phyloP scores from a whole-genome alignment of 2,113 vertebrate genomes.

The Nibea coibor region DNA sequence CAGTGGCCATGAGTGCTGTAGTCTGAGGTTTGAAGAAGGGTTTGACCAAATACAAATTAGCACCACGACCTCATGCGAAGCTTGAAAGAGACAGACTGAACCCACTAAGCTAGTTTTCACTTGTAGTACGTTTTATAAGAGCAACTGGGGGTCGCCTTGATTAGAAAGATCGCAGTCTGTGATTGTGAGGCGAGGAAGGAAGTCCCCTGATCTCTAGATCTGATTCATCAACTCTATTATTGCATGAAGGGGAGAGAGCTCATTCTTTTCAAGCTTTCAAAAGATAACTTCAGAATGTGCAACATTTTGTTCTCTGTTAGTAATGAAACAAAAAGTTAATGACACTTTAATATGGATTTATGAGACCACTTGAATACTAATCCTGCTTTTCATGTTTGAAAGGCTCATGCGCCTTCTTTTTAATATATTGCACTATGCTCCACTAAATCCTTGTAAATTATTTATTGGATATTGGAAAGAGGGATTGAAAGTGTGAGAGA shows the following conservation, averaged over 20 bases:
- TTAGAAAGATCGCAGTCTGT: conserved; percentile 10
- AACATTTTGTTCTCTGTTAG: neutral
- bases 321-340: conserved; percentile 30
- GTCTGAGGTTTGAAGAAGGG: conserved; percentile 61
- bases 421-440: conserved; percentile 32
- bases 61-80: conserved; percentile 37
- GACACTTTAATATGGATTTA: conserved; percentile 49
- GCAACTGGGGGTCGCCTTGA: neutral
- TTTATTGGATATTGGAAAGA: conserved; percentile 56
- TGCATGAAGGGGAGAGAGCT: neutral
- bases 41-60: conserved; percentile 71
- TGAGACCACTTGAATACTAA: conserved; percentile 41
- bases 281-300: conserved; percentile 16
- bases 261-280: conserved; percentile 3
- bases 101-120: conserved; percentile 40
- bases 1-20: conserved; percentile 58
- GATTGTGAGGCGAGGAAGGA: conserved; percentile 10
- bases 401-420: conserved; percentile 43
- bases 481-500: neutral
- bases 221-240: conserved; percentile 9
- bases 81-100: conserved; percentile 22
- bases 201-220: conserved; percentile 2
- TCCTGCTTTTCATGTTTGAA: conserved; percentile 46
- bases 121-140: conserved; percentile 44
- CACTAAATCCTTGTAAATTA: conserved; percentile 55